Evolutionary conservation across 2,888 invertebrate species (phyloP), one percentile per base, ranked within the genome.

Genomic region (Dysmachus trigonus): DNA sequence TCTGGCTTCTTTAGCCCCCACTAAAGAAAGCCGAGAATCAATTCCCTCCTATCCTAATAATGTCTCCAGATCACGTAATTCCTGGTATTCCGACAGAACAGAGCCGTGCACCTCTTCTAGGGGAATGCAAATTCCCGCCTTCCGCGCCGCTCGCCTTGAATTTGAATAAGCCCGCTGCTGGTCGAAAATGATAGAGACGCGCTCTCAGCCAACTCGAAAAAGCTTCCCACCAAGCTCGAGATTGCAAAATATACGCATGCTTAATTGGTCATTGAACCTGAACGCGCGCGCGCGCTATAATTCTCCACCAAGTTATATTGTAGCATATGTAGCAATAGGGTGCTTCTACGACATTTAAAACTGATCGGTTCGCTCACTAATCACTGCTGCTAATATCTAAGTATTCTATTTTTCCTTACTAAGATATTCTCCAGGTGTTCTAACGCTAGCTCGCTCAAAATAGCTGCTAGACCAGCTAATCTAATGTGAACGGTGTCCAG

Each of bases 261-360:
- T 87, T 87, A 87, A 87, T 87, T 87, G 87, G 87, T 87, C 87
- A 53, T 85, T 87, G 87, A 87, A 87, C 87, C 51, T 41, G 38
- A 13, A 27, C 79, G 22, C 30, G 79, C 41, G 62, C 79, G 22
- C 30, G 79, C 41, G 62, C 7, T 31, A 22, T 62, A 27, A 62
- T 22, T 62, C 62, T 22, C 10, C 47, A 10, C 27, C 6, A 47
- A 2, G 2, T 41, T 41, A 3, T 41, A 27, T 0, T 27, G 22
- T 22, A 18, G 62, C 62, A 7, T 18, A n/a, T 41, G 15, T 41
- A 10, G 27, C 3, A 18, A 62, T 22, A 62, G 62, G 62, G 62
- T 18, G 62, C 27, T 62, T 62, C 62, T 62, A 18, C 27, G 27
- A 1, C 10, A 62, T 62, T 62, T 62, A 62, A 62, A 10, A 27